These are phyloP conservation scores for Gymnothorax reevesii DNA, from an alignment of 2,797 vertebrate species.

Conservation along the genomic window DNA sequence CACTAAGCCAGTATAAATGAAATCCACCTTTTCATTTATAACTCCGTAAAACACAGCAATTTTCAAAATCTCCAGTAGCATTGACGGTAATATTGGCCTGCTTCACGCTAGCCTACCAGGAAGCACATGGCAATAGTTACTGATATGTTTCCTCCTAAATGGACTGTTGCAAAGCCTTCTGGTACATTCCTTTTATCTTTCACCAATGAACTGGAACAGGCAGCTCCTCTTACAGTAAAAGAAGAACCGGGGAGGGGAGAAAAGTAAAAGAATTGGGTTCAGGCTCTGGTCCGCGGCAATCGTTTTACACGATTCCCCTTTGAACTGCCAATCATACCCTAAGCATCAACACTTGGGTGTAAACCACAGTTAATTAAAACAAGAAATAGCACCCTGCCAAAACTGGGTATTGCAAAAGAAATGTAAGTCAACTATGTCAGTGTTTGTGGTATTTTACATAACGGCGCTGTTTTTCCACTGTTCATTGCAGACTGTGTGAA, in stretches of 20 bases:
- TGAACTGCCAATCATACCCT: constrained; percentile 21
- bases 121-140: not conserved
- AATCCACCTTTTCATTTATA: constrained; percentile 20
- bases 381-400: not conserved
- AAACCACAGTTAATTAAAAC: not conserved
- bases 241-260: not conserved
- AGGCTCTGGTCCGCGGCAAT: constrained; percentile 11
- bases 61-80: constrained; percentile 12
- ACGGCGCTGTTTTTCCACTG: not conserved
- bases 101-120: not conserved
- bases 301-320: constrained; percentile 24
- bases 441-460: not conserved
- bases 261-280: not conserved
- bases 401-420: not conserved
- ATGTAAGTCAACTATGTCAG: not conserved
- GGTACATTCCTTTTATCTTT: constrained; percentile 8
- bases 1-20: constrained; percentile 14
- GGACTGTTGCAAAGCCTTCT: not conserved
- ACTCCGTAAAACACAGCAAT: not conserved
- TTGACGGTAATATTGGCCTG: not conserved
- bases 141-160: not conserved
- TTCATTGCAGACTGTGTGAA: not conserved
- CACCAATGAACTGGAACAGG: constrained; percentile 16
- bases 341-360: not conserved
- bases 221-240: constrained; percentile 7